phyloP scores from a whole-genome alignment of 2,113 vertebrate genomes.

The Tor tambroides region DNA sequence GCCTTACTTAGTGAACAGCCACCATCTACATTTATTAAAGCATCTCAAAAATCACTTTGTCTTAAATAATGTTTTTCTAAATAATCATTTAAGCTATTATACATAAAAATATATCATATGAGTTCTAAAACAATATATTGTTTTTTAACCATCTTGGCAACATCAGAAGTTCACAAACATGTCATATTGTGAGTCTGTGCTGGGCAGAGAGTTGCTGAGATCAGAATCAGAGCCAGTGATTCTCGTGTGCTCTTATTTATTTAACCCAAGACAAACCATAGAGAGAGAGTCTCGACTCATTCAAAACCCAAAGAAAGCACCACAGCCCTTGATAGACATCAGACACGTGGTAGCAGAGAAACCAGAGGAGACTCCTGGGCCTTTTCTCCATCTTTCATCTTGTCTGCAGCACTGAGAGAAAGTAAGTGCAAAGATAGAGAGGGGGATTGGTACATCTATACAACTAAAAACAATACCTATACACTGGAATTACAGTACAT shows the following conservation, averaged over 20 bases:
- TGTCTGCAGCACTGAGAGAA: neutral
- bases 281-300: neutral
- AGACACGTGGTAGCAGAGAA: slow-evolving; percentile 13
- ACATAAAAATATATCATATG: too few species aligned
- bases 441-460: neutral
- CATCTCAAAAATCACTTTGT: too few species aligned
- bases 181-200: neutral
- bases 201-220: neutral
- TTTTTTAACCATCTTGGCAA: neutral
- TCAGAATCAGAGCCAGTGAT: neutral
- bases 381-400: neutral
- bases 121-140: neutral
- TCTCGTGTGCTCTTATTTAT: neutral
- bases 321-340: neutral
- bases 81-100: neutral
- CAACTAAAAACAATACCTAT: neutral
- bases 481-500: neutral
- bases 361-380: slow-evolving; percentile 3
- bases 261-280: neutral
- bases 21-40: too few species aligned
- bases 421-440: neutral
- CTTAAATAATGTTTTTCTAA: too few species aligned
- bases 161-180: neutral
- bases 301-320: neutral
- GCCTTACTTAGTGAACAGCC: too few species aligned